Base-by-base conservation (phyloP, 1,140 invertebrate species). In the Ladona fulva region DNA sequence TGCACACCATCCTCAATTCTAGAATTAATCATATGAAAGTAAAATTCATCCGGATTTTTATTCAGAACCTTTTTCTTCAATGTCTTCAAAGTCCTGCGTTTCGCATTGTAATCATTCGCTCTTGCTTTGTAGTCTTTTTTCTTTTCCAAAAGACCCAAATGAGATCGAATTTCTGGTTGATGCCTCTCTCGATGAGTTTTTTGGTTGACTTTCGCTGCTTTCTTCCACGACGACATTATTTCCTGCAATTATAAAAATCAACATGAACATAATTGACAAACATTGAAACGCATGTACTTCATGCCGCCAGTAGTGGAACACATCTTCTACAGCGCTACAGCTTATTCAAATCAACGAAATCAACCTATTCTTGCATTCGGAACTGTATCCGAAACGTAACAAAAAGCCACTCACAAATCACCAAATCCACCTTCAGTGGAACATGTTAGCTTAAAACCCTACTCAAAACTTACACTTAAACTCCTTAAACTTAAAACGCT, bases 11-110 rank as follows among this genome's bases (percentile, higher is more conserved):
- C 86, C 81, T 91, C 87, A 1, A 95, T 86, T 86, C 92, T 90
- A 0, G 96, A 96, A 83, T 96, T 97, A 52, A 97, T 92, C 98
- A 99, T 99, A 82, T 99, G 97, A 86, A 95, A 97, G 84, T 98
- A 95, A 86, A 99, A 99, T 86, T 99, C 98, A 92, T 99, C 97
- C 0, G 96, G 96, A 90, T 99, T 99, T 80, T 85, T 86, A 82
- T 98, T 93, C 19, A 97, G 84, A 0, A 95, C 97, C 75, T 93
- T 90, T 84, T 92, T 93, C 75, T 91, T 90, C 29, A 99, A 84
- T n/a, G 93, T 81, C 84, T 96, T 94, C 0, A 99, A 82, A 0
- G 94, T 93, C 37, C 89, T 88, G 78, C 94, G 89, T 82, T 98
- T 99, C 75, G 91, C 88, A 83, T 97, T 92, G 79, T 90, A 92